Evolutionary conservation across 2,888 invertebrate genomes (phyloP).

Genomic region (Zaprionus lineosus): DNA sequence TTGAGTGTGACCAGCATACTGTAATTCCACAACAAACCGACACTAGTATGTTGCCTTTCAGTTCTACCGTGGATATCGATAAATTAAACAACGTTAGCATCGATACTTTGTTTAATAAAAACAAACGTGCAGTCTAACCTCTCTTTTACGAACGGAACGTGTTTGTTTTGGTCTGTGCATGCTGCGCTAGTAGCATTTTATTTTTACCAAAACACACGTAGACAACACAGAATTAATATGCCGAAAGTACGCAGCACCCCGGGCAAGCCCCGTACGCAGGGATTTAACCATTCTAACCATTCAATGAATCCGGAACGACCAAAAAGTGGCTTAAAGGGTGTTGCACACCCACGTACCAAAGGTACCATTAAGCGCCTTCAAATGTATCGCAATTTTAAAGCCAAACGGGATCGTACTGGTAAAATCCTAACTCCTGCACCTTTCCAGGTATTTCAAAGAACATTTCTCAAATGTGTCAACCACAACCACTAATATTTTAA

Average conservation of each 20-base stretch:
- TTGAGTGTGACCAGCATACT: constrained; percentile 33
- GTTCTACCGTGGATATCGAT: no score
- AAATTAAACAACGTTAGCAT: constrained; percentile 3
- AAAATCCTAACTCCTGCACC: constrained; percentile 97
- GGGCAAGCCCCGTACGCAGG: constrained; percentile 91
- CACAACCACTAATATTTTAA: not conserved
- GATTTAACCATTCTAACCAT: constrained; percentile 93
- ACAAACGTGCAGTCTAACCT: constrained; percentile 34
- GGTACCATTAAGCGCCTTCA: constrained; percentile 97
- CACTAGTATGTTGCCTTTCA: no score
- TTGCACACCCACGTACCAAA: constrained; percentile 92
- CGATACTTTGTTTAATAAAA: constrained; percentile 27
- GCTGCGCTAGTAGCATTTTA: constrained; percentile 21
- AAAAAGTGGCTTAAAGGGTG: constrained; percentile 90
- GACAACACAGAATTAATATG: constrained; percentile 84
- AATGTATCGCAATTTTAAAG: constrained; percentile 99
- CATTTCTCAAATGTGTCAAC: not conserved
- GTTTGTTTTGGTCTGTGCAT: constrained; percentile 62
- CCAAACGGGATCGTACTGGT: constrained; percentile 93
- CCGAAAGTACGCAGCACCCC: constrained; percentile 89
- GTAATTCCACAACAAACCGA: no score
- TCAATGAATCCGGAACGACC: constrained; percentile 97
- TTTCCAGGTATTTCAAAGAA: constrained; percentile 93
- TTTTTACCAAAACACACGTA: constrained; percentile 6
- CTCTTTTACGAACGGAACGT: constrained; percentile 53